Evolutionary conservation across 2,113 vertebrate species (phyloP).

Genomic region (Siphamia tubifer): DNA sequence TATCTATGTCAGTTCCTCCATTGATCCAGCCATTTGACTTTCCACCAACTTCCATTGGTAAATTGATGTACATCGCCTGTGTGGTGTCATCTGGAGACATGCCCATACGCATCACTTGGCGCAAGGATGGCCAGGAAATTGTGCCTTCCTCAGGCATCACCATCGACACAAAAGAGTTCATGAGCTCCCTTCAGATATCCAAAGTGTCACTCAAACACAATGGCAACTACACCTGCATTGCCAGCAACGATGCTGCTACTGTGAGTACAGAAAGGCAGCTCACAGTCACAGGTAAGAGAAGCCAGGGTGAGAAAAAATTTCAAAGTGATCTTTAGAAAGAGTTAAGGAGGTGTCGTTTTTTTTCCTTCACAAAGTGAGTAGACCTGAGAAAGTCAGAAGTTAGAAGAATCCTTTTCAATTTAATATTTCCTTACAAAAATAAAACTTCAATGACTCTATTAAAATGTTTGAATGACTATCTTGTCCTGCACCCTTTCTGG

Average conservation of each 20-base stretch:
- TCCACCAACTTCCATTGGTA: constrained; percentile 95
- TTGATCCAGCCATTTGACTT: constrained; percentile 99
- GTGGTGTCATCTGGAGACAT: constrained; percentile 98
- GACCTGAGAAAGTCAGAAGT: too few relatives aligned
- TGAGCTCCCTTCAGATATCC: constrained; percentile 98
- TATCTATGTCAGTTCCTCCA: constrained; percentile 85
- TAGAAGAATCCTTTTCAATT: too few relatives aligned
- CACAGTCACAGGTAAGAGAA: constrained; percentile 88
- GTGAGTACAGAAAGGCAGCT: constrained; percentile 97
- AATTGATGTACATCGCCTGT: constrained; percentile 97
- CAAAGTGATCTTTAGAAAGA: constrained; percentile 1
- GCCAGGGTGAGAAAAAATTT: neutral
- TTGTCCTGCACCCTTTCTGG: too few relatives aligned
- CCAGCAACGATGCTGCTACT: constrained; percentile 94
- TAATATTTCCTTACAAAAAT: too few relatives aligned
- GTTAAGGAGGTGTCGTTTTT: neutral
- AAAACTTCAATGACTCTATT: too few relatives aligned
- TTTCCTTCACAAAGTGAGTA: neutral
- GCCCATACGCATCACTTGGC: constrained; percentile 98
- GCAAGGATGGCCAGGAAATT: constrained; percentile 97
- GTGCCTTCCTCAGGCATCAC: constrained; percentile 93
- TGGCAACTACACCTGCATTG: constrained; percentile 98
- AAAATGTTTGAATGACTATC: too few relatives aligned
- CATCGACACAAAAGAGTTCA: constrained; percentile 99
- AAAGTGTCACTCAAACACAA: constrained; percentile 98